These are phyloP conservation scores for Escarpia spicata DNA, from an alignment of 2,888 invertebrate genomes.

Conservation along the genomic window DNA sequence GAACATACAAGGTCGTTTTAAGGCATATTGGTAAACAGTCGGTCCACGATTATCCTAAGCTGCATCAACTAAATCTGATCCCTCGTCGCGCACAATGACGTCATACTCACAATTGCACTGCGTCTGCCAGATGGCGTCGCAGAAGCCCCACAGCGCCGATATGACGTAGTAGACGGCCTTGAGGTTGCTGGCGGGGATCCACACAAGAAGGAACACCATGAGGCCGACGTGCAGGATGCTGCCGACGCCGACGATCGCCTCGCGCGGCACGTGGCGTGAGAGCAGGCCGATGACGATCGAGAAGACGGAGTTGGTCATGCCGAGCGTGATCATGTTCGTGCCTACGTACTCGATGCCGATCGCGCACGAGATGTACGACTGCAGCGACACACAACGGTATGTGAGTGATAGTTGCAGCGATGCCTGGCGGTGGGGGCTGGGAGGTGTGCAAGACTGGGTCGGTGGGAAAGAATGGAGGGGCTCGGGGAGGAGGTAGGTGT, in stretches of 20 bases:
- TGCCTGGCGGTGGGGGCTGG: not conserved
- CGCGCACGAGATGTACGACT: conserved; percentile 62
- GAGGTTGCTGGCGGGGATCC: conserved; percentile 57
- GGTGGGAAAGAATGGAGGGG: too few species aligned
- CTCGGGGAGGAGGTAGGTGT: too few species aligned
- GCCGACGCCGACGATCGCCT: conserved; percentile 55
- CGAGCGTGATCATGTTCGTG: conserved; percentile 63
- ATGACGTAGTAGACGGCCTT: conserved; percentile 57
- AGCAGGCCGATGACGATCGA: conserved; percentile 57
- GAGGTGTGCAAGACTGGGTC: too few species aligned
- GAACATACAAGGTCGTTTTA: too few species aligned
- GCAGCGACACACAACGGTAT: conserved; percentile 38
- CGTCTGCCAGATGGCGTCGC: conserved; percentile 65
- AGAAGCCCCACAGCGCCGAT: conserved; percentile 62
- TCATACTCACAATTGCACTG: conserved; percentile 63
- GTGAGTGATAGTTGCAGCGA: not conserved
- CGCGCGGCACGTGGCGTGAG: conserved; percentile 59
- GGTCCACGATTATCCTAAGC: too few species aligned
- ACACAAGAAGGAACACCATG: conserved; percentile 62
- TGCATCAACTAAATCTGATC: not conserved
- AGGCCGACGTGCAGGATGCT: conserved; percentile 44
- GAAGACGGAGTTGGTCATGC: conserved; percentile 57
- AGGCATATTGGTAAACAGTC: too few species aligned
- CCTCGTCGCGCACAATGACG: conserved; percentile 29
- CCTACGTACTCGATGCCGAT: conserved; percentile 62